Percentiles rank a stretch among this genome's conserved stretches.
These are phyloP conservation scores for Apodemia mormo DNA, from an alignment of 2,888 invertebrate species.

Conservation along the genomic window DNA sequence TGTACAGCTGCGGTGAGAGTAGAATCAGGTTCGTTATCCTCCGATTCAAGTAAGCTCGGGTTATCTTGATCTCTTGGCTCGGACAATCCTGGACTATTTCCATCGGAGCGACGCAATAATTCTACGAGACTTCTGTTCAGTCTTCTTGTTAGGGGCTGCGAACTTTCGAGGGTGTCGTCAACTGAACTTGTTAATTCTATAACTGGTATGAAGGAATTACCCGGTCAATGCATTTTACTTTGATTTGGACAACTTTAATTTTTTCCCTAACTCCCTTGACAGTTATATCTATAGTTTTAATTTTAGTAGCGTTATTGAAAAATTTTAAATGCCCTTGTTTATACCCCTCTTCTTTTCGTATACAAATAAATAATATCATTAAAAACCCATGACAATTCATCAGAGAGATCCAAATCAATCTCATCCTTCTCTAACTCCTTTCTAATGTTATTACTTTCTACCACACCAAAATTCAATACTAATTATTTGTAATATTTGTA, in stretches of 20 bases:
- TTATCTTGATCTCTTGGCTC: background rate
- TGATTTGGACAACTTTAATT: slow-evolving; percentile 20
- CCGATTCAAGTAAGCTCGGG: background rate
- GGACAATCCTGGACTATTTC: background rate
- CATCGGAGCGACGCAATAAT: background rate
- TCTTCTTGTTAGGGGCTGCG: background rate
- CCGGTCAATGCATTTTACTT: too few relatives aligned
- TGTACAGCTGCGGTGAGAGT: background rate
- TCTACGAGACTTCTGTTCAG: background rate
- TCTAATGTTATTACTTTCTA: too few relatives aligned
- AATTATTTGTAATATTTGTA: too few relatives aligned
- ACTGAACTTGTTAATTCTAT: background rate
- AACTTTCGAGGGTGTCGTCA: background rate
- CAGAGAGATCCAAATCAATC: slow-evolving; percentile 26
- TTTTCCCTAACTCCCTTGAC: slow-evolving; percentile 27
- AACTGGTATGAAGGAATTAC: too few relatives aligned
- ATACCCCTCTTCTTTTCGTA: slow-evolving; percentile 33
- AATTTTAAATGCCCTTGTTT: slow-evolving; percentile 26
- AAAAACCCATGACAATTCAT: slow-evolving; percentile 30
- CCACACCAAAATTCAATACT: too few relatives aligned
- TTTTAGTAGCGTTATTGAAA: slow-evolving; percentile 26
- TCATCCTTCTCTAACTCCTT: background rate
- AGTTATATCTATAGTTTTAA: slow-evolving; percentile 18
- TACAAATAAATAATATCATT: slow-evolving; percentile 31
- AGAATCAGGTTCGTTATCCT: background rate